These are phyloP conservation scores for Tenthredo amoena DNA, from an alignment of 2,888 invertebrate species.

Conservation along the genomic window DNA sequence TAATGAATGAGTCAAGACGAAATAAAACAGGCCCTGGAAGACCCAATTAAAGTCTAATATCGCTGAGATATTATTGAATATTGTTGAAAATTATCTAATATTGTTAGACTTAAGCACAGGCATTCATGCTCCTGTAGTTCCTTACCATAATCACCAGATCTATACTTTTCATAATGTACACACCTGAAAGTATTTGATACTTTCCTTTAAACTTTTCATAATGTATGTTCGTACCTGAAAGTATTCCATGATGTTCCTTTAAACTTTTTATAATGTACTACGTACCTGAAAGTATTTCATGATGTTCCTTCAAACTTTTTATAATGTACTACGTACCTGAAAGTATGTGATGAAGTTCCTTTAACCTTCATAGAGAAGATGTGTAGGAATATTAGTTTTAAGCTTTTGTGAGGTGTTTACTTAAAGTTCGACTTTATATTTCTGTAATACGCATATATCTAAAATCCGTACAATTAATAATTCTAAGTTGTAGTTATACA, in stretches of 20 bases:
- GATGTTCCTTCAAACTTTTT: neutral
- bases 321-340: neutral
- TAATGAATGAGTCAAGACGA: too few relatives aligned
- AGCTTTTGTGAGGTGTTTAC: neutral
- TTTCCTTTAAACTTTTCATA: neutral
- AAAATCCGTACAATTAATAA: conserved; percentile 5
- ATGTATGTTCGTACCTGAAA: conserved; percentile 17
- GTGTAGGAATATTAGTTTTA: conserved; percentile 16
- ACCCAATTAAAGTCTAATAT: neutral
- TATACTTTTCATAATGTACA: neutral
- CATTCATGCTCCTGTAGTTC: neutral
- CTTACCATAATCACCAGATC: neutral
- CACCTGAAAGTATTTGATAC: neutral
- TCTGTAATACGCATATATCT: conserved; percentile 2
- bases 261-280: neutral
- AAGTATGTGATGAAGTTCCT: conserved; percentile 11
- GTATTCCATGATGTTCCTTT: neutral
- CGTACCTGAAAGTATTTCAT: conserved; percentile 10
- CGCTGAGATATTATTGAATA: neutral
- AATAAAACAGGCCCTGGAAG: too few relatives aligned
- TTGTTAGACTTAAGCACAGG: neutral
- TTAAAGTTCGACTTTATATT: neutral
- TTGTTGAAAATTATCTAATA: neutral
- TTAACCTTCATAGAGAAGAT: neutral
- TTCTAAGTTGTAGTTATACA: neutral